Conservation (phyloP, 2,797 vertebrate genomes). For the Oryzias sinensis region DNA sequence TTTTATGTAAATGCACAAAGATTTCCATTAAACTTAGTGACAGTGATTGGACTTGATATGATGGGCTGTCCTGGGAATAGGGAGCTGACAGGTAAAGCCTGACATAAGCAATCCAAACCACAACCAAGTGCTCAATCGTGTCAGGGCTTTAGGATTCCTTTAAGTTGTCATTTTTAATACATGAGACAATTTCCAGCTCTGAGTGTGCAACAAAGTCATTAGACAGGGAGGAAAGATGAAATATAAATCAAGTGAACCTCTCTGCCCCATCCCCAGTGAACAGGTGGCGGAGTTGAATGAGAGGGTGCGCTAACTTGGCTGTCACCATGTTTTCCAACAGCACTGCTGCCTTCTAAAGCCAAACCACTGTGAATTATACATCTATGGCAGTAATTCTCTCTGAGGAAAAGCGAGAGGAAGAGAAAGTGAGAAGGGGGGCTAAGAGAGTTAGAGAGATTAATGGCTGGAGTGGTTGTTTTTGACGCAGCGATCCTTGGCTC, state of each 20-base stretch:
- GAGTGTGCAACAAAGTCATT: constrained; percentile 70
- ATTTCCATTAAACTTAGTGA: constrained; percentile 53
- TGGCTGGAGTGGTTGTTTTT: constrained; percentile 75
- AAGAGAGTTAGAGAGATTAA: constrained; percentile 76
- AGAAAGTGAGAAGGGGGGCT: constrained; percentile 39
- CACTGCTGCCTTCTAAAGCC: constrained; percentile 80
- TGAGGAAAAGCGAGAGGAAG: constrained; percentile 61
- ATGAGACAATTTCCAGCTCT: constrained; percentile 66
- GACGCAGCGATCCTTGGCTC: constrained; percentile 75
- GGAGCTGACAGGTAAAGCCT: constrained; percentile 61
- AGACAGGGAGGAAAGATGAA: constrained; percentile 74
- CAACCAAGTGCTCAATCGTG: constrained; percentile 64
- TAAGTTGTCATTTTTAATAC: constrained; percentile 77
- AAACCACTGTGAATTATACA: constrained; percentile 81
- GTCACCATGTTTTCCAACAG: constrained; percentile 79
- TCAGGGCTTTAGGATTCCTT: constrained; percentile 68
- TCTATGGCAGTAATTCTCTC: constrained; percentile 80
- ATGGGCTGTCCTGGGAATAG: constrained; percentile 52
- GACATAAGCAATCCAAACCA: constrained; percentile 66
- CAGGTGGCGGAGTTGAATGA: constrained; percentile 80
- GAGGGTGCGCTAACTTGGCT: constrained; percentile 80
- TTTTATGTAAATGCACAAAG: constrained; percentile 33
- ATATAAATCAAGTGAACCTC: constrained; percentile 76
- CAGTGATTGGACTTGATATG: constrained; percentile 60
- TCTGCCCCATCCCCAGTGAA: constrained; percentile 74